These are phyloP conservation scores for Standfussiana lucernea DNA, from an alignment of 2,888 invertebrate genomes.

Conservation along the genomic window DNA sequence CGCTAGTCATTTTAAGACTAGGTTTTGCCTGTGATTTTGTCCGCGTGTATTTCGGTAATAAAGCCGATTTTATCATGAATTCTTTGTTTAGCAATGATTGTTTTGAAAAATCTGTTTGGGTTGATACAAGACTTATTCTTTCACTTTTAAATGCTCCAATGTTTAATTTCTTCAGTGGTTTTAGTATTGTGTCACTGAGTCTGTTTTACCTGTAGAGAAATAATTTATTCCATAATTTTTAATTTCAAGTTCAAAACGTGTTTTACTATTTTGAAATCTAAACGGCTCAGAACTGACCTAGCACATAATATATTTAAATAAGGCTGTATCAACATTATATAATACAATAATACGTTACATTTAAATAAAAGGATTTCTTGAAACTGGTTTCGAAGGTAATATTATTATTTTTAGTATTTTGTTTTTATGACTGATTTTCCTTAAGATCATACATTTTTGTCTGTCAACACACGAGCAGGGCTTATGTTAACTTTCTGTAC, in stretches of 20 bases:
- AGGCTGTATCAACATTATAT: conserved; percentile 4
- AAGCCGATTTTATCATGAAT: not conserved
- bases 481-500: not conserved
- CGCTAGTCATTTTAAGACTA: conserved; percentile 14
- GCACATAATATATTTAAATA: conserved; percentile 13
- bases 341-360: no score
- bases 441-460: conserved; percentile 19
- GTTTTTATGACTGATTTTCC: conserved; percentile 38
- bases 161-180: not conserved
- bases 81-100: not conserved
- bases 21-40: not conserved
- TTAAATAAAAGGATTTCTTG: conserved; percentile 4
- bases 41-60: not conserved
- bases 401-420: conserved; percentile 13
- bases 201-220: not conserved
- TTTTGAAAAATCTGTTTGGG: not conserved
- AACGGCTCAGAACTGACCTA: conserved; percentile 38
- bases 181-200: not conserved
- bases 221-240: not conserved
- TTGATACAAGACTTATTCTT: not conserved
- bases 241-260: not conserved
- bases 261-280: not conserved
- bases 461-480: not conserved
- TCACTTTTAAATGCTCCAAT: not conserved
- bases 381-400: conserved; percentile 21